These are phyloP conservation scores for Microchirus variegatus DNA, from an alignment of 2,797 vertebrate genomes.

Conservation along the genomic window DNA sequence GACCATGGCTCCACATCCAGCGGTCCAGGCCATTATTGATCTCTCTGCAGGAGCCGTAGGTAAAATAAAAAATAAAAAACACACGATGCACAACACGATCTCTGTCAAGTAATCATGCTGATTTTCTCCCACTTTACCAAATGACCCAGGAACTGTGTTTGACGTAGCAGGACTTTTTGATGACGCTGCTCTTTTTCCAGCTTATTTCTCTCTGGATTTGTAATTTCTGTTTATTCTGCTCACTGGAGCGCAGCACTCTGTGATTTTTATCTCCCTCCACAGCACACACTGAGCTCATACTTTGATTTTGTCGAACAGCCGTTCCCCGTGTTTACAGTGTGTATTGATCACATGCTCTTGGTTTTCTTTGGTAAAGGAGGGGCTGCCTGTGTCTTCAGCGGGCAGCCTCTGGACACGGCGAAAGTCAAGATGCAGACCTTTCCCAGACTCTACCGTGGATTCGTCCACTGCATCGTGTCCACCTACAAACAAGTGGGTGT, in stretches of 20 bases:
- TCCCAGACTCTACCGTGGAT: conserved; percentile 87
- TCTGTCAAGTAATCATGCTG: neutral
- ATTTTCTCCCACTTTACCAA: conserved; percentile 4
- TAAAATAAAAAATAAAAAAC: conserved; percentile 52
- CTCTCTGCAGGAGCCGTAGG: conserved; percentile 95
- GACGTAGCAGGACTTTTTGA: conserved; percentile 39
- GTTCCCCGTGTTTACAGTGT: neutral
- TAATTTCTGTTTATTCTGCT: conserved; percentile 22
- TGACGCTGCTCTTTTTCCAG: conserved; percentile 59
- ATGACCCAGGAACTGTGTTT: neutral
- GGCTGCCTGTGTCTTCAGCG: conserved; percentile 90
- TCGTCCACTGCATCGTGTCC: conserved; percentile 88
- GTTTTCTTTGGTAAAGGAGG: conserved; percentile 76
- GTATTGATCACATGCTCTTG: neutral
- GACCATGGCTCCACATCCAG: conserved; percentile 89
- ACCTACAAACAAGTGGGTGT: conserved; percentile 92
- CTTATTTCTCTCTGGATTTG: conserved; percentile 50
- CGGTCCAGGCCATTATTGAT: conserved; percentile 92
- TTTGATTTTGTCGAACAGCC: conserved; percentile 7
- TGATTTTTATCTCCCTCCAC: conserved; percentile 29
- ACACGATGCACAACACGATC: no score
- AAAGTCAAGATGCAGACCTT: conserved; percentile 99
- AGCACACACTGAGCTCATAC: neutral
- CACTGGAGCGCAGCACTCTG: conserved; percentile 9
- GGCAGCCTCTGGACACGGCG: conserved; percentile 95